Evolutionary conservation across 2,113 vertebrate species (phyloP).

Genomic region (Grammomys surdaster): DNA sequence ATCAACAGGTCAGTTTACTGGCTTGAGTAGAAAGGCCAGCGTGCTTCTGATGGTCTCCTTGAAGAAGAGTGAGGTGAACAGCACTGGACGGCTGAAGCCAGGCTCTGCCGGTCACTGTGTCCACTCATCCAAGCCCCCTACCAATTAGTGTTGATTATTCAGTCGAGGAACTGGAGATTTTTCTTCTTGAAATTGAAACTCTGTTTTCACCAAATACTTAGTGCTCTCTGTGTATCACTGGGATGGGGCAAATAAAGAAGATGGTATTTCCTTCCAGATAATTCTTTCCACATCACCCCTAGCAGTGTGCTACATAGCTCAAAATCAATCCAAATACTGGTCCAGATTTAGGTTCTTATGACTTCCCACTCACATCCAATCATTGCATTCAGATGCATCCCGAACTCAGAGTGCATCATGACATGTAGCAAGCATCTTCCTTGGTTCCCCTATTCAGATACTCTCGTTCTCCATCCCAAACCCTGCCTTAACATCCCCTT

Average conservation of each 20-base stretch:
- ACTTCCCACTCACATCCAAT: neutral
- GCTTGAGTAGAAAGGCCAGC: neutral
- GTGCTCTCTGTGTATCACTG: neutral
- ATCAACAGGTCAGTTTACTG: neutral
- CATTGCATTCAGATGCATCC: neutral
- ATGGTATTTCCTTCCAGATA: neutral
- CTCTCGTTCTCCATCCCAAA: neutral
- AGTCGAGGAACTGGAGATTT: neutral
- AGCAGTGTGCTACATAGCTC: neutral
- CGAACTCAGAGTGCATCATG: neutral
- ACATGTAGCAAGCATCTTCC: neutral
- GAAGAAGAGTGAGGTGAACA: neutral
- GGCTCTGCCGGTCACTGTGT: neutral
- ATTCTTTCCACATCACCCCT: neutral
- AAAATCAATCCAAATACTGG: constrained; percentile 11
- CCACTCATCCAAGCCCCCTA: neutral
- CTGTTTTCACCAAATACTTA: neutral
- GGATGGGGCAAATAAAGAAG: neutral
- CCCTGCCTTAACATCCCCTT: neutral
- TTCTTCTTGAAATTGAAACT: constrained; percentile 22
- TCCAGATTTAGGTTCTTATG: neutral
- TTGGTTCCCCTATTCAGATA: neutral
- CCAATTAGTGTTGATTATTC: constrained; percentile 6
- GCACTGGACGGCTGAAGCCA: neutral
- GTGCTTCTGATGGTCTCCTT: no score